Base-by-base conservation (phyloP, 2,113 vertebrate genomes). In the Protomyctophum bolini region DNA sequence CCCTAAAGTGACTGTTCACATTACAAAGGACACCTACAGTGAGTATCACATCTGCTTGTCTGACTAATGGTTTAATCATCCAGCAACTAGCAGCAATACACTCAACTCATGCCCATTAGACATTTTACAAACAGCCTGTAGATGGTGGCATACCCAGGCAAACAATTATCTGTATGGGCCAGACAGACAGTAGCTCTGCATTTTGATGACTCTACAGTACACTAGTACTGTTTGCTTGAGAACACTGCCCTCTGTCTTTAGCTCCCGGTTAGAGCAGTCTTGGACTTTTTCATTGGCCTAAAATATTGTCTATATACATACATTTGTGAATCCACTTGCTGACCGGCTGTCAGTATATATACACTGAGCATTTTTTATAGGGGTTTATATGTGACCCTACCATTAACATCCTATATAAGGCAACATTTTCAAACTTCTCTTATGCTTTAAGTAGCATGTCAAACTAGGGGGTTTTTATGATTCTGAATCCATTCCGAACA, bases 1-100 rank as follows among this genome's bases (percentile, higher is more conserved):
- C 74, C 94, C 94, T 66, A 91, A 90, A 77, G 91, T 94, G 73
- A 93, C 92, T 0, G 84, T 92, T 71, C 94, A 95, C 79, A 88
- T 45, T 66, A 90, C 91, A 68, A 89, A 85, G 73, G 89, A 94
- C 64, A 92, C 93, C 33, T 88, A 76, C 68, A 88, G 94, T 95
- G 80, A 93, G 94, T 92, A 28, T 70, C 49, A 68, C 70, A 48
- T 71, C 70, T 69, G 66, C 73, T 47, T 72, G 49, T 82, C 67
- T 70, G 47, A 63, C 50, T 66, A 54, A 74, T 75, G 54, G 56
- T 62, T 12, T n/a, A 75, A 70, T 51, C n/a, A 47, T 15, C 56
- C 33, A 59, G 48, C 33, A 59, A 45, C 68, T 28, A 74, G 15
- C 28, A 56, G 46, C 15, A 21, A 11, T 10, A 60, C 50, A 54